These are phyloP conservation scores for Thaumetopoea pityocampa DNA, from an alignment of 1,140 invertebrate species.

Conservation along the genomic window DNA sequence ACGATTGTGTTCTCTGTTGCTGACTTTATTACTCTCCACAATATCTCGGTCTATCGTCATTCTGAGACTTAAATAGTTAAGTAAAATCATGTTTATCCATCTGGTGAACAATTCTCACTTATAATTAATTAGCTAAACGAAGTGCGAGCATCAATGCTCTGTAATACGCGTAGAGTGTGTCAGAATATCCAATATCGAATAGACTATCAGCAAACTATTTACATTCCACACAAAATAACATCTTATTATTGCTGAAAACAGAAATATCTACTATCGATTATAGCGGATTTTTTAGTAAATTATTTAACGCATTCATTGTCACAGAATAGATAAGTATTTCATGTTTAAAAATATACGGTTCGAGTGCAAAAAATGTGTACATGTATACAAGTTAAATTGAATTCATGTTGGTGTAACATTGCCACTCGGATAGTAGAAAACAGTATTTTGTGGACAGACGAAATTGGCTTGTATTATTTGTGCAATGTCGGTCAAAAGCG, in stretches of 20 bases:
- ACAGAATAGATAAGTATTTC: too few relatives aligned
- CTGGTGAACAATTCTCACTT: too few relatives aligned
- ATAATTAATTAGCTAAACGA: too few relatives aligned
- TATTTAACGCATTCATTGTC: conserved; percentile 14
- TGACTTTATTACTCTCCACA: conserved; percentile 20
- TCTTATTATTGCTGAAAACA: conserved; percentile 14
- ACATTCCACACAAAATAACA: conserved; percentile 13
- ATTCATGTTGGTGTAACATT: conserved; percentile 18
- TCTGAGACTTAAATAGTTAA: too few relatives aligned
- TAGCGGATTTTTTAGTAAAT: conserved; percentile 11
- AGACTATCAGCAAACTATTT: too few relatives aligned
- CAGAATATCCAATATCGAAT: too few relatives aligned
- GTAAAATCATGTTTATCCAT: too few relatives aligned
- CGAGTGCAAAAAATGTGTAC: conserved; percentile 19
- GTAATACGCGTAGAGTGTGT: too few relatives aligned
- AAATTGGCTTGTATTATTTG: conserved; percentile 17
- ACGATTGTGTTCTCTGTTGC: background rate
- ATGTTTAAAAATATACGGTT: conserved; percentile 15
- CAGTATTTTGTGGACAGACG: conserved; percentile 10
- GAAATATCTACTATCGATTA: conserved; percentile 9
- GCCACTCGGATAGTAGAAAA: conserved; percentile 13
- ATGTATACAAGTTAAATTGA: conserved; percentile 16
- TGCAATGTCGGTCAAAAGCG: conserved; percentile 11
- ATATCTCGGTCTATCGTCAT: conserved; percentile 13
- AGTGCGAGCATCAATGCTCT: too few relatives aligned